A percentile compares a stretch with the other conserved stretches of the same genome.
phyloP scores from a whole-genome alignment of 1,140 invertebrate species.

The Battus philenor region DNA sequence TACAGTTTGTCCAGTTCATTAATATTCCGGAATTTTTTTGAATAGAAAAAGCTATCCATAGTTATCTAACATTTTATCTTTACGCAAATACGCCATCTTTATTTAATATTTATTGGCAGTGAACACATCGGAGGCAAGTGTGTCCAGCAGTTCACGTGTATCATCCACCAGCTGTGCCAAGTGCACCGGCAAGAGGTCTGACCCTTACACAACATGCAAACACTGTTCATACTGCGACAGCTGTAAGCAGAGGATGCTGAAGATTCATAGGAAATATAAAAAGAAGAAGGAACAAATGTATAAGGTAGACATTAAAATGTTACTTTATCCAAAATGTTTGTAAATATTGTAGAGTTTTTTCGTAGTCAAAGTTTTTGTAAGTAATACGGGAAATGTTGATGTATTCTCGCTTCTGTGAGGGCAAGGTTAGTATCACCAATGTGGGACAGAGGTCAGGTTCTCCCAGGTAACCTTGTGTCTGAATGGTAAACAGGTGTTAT shows the following conservation, averaged over 20 bases:
- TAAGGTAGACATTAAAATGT: slow-evolving; percentile 26
- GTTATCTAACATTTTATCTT: slow-evolving; percentile 3
- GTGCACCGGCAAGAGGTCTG: slow-evolving; percentile 1
- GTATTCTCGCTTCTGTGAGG: too few species aligned
- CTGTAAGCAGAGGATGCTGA: slow-evolving; percentile 29
- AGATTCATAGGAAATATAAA: slow-evolving; percentile 36
- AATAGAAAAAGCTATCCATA: too few species aligned
- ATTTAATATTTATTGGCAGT: slow-evolving; percentile 24
- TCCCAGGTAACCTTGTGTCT: too few species aligned
- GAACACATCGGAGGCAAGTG: slow-evolving; percentile 25
- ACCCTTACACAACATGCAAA: slow-evolving; percentile 27
- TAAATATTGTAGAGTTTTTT: too few species aligned
- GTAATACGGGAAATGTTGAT: not conserved
- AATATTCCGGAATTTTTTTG: too few species aligned
- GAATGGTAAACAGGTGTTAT: too few species aligned
- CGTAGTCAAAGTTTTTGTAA: too few species aligned
- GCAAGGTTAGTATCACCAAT: too few species aligned
- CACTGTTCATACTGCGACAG: slow-evolving; percentile 38
- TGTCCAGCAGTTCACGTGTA: slow-evolving; percentile 23
- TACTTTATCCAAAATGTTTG: too few species aligned
- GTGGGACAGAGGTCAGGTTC: too few species aligned
- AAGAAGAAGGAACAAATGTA: slow-evolving; percentile 30
- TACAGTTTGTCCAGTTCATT: too few species aligned
- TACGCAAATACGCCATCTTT: not conserved
- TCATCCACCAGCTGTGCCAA: slow-evolving; percentile 6